phyloP scores from a whole-genome alignment of 2,113 vertebrate species.

The Elephas maximus region DNA sequence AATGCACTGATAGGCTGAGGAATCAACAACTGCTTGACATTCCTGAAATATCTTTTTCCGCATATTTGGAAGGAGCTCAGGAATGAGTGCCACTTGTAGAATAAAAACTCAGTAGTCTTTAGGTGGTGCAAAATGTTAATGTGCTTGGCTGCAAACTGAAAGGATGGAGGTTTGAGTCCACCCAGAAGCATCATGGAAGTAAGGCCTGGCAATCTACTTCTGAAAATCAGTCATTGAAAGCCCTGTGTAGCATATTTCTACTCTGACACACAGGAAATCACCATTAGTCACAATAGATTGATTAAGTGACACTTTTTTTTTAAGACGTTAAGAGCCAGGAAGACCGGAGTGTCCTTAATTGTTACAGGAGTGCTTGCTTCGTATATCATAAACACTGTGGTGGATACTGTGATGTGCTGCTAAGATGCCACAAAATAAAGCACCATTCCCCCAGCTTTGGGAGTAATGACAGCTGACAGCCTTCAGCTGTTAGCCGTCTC shows the following conservation, averaged over 20 bases:
- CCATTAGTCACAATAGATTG: too few relatives aligned
- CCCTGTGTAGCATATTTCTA: too few relatives aligned
- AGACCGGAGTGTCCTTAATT: constrained; percentile 7
- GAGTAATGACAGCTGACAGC: background rate
- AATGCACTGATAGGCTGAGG: constrained; percentile 62
- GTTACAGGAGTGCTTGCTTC: background rate
- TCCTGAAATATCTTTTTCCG: constrained; percentile 61
- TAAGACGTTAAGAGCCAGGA: background rate
- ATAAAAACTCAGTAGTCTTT: constrained; percentile 25
- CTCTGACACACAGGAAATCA: too few relatives aligned
- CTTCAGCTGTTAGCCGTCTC: background rate
- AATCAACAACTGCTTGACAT: constrained; percentile 73
- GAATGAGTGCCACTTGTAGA: background rate
- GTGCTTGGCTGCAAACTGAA: too few relatives aligned
- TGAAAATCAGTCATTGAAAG: too few relatives aligned
- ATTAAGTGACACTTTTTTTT: too few relatives aligned
- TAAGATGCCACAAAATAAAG: background rate
- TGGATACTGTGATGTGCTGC: background rate
- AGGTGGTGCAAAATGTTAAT: too few relatives aligned
- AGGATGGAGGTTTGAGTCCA: too few relatives aligned
- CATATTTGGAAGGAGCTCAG: constrained; percentile 40
- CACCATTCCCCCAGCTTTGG: background rate
- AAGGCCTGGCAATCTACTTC: too few relatives aligned
- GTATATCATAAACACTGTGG: background rate
- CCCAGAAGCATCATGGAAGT: too few relatives aligned